phyloP scores from a whole-genome alignment of 2,888 invertebrate genomes.

The Boloria euphrosyne region DNA sequence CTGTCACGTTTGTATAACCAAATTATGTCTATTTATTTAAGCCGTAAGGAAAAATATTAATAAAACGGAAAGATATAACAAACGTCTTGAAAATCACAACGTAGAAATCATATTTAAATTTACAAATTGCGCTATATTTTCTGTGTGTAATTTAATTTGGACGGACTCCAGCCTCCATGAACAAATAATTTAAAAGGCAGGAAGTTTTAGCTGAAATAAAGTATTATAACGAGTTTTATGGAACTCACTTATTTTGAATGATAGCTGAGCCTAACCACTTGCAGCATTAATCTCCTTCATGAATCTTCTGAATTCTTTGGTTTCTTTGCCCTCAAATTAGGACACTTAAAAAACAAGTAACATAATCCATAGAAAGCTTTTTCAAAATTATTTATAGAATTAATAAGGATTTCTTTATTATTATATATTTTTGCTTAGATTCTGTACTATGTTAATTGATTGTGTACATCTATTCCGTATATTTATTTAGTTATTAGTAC shows the following conservation, averaged over 20 bases:
- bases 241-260: slow-evolving; percentile 70
- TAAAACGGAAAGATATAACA: slow-evolving; percentile 1
- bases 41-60: not conserved
- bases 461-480: too few species aligned
- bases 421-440: too few species aligned
- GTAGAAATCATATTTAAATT: slow-evolving; percentile 49
- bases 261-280: slow-evolving; percentile 67
- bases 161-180: slow-evolving; percentile 72
- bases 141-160: slow-evolving; percentile 79
- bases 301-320: slow-evolving; percentile 51
- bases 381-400: too few species aligned
- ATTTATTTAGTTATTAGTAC: too few species aligned
- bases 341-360: slow-evolving; percentile 1
- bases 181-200: slow-evolving; percentile 76
- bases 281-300: slow-evolving; percentile 65
- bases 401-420: too few species aligned
- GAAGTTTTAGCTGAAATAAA: slow-evolving; percentile 78
- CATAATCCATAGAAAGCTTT: too few species aligned
- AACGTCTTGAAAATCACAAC: slow-evolving; percentile 15
- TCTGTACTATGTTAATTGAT: too few species aligned
- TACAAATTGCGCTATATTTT: slow-evolving; percentile 67
- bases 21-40: not conserved
- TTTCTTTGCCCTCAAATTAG: slow-evolving; percentile 36
- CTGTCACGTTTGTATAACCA: not conserved
- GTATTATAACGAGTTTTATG: slow-evolving; percentile 77